Evolutionary conservation across 2,113 vertebrate species (phyloP), one percentile per base, ranked within the genome.

Genomic region (Carlito syrichta): DNA sequence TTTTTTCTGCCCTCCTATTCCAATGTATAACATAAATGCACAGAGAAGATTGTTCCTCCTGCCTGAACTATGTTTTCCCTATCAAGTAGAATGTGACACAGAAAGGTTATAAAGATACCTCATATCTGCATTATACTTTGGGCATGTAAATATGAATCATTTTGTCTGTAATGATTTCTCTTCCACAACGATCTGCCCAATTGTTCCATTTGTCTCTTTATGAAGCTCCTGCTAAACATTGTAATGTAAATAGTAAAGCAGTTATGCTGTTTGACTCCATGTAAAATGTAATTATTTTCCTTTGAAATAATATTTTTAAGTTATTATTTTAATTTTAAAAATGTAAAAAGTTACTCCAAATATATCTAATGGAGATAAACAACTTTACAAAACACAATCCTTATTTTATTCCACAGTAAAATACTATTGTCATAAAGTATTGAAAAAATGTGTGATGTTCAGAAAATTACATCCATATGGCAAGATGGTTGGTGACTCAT

Each of bases 401-500:
- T 77, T 30, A 20, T 23, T 85, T 96, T 89, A 83, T 96, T 77
- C 38, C 22, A 56, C 22, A 89, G 35, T 89, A 76, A 86, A 62
- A 81, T 62, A 38, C 5, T 48, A 50, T 43, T 86, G 13, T 78
- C 56, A 84, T 85, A 84, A 84, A 78, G 9, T n/a, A 76, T 94
- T 60, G 45, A 90, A 89, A 89, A 96, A 11, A 76, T 79, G 60
- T 62, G 93, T 43, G 58, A 69, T 84, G 81, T 60, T 84, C 58
- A 87, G 95, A 97, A 96, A 96, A 95, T 94, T 87, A 81, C 32
- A 12, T 84, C 87, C 97, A 96, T 97, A 96, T 96, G 97, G 94
- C 86, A 94, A 79, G 79, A 92, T 71, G 87, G 38, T 63, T 96
- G 92, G 90, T 95, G 79, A 96, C 87, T 96, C 95, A 95, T 74